phyloP scores from a whole-genome alignment of 2,797 vertebrate species.

The Coregonus ussuriensis region DNA sequence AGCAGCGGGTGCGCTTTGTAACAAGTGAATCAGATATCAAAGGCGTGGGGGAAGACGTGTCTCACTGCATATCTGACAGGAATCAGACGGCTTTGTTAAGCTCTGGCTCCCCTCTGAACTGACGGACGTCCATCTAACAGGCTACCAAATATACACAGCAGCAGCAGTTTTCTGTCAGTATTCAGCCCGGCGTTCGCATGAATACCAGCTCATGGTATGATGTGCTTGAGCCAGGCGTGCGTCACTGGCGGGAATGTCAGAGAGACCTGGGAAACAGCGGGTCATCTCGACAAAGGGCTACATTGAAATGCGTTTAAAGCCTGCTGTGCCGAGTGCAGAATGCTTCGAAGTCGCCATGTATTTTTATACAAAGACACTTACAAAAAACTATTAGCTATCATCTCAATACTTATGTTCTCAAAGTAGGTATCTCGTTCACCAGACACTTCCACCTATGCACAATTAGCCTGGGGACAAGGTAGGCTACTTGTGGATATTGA shows the following conservation, averaged over 20 bases:
- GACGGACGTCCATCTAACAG: not conserved
- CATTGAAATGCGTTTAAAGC: not conserved
- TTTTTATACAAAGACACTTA: not conserved
- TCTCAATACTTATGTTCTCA: no score
- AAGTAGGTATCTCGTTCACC: no score
- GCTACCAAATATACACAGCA: not conserved
- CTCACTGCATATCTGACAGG: constrained; percentile 4
- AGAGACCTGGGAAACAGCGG: constrained; percentile 2
- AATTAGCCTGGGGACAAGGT: no score
- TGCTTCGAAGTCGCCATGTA: not conserved
- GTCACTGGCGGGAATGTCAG: not conserved
- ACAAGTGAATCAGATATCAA: no score
- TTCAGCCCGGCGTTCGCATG: not conserved
- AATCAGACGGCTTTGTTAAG: not conserved
- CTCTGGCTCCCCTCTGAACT: not conserved
- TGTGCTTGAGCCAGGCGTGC: not conserved
- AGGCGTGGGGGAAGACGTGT: not conserved
- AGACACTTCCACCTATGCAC: no score
- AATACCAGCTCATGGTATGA: no score
- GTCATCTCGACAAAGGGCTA: not conserved
- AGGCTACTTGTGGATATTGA: no score
- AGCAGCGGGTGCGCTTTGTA: no score
- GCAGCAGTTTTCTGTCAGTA: not conserved
- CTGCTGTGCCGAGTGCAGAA: not conserved
- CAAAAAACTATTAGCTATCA: no score